Conservation (phyloP, 2,113 vertebrate genomes). For the Pygoscelis adeliae region DNA sequence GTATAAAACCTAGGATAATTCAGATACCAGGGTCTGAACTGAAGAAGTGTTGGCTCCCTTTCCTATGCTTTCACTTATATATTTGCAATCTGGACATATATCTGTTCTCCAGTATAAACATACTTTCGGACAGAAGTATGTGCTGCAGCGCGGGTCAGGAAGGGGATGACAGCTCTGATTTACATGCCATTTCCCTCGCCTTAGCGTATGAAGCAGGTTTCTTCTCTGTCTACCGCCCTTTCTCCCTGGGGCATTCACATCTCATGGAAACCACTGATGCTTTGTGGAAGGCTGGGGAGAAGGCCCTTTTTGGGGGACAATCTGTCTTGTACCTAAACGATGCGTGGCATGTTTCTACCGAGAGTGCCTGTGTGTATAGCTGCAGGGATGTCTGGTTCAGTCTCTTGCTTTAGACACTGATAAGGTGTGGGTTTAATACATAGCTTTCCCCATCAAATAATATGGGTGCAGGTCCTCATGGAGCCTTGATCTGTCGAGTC, state of each 20-base stretch:
- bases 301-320: not conserved
- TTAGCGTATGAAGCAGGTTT: not conserved
- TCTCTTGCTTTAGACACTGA: not conserved
- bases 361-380: accelerated
- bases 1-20: not conserved
- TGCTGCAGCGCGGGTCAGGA: not conserved
- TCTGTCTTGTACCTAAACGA: not conserved
- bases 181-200: not conserved
- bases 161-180: conserved; percentile 12
- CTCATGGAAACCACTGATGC: not conserved
- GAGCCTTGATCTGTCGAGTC: not conserved
- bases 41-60: not conserved
- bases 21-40: not conserved
- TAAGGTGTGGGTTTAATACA: not conserved
- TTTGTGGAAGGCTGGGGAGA: not conserved
- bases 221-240: not conserved
- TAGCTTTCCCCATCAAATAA: not conserved
- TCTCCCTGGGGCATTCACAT: not conserved
- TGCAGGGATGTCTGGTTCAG: not conserved
- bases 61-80: not conserved
- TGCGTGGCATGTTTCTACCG: not conserved
- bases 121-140: not conserved
- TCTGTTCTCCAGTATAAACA: conserved; percentile 11
- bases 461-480: not conserved
- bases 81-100: not conserved